These are phyloP conservation scores for Nesidiocoris tenuis DNA, from an alignment of 2,888 invertebrate genomes.

Conservation along the genomic window DNA sequence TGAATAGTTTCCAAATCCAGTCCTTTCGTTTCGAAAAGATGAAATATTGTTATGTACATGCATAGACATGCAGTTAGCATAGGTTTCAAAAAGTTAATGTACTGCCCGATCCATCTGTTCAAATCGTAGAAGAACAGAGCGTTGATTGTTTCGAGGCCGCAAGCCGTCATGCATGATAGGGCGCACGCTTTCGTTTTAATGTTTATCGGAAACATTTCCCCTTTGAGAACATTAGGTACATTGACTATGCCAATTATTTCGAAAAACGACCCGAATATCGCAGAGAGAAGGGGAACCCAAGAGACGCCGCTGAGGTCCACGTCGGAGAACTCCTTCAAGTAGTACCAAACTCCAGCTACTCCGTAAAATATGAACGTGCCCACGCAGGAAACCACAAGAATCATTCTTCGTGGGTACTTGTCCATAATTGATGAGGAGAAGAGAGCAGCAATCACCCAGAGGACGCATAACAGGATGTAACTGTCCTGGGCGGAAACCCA, in stretches of 20 bases:
- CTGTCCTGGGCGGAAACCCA: slow-evolving; percentile 43
- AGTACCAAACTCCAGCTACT: slow-evolving; percentile 55
- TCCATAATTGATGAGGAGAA: slow-evolving; percentile 45
- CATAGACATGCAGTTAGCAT: slow-evolving; percentile 61
- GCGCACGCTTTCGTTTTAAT: slow-evolving; percentile 64
- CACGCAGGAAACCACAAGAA: slow-evolving; percentile 45
- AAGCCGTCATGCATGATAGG: slow-evolving; percentile 60
- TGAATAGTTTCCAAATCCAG: slow-evolving; percentile 70
- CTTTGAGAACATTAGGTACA: slow-evolving; percentile 55
- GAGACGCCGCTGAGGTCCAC: slow-evolving; percentile 59
- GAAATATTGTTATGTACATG: slow-evolving; percentile 59
- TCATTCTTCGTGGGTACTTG: slow-evolving; percentile 45
- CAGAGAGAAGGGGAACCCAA: slow-evolving; percentile 63
- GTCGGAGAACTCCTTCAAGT: slow-evolving; percentile 60
- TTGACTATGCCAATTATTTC: slow-evolving; percentile 10
- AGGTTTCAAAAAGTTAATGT: slow-evolving; percentile 65
- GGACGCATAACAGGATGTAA: slow-evolving; percentile 45
- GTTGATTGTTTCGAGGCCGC: slow-evolving; percentile 59
- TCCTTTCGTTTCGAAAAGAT: slow-evolving; percentile 68
- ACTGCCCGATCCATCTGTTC: slow-evolving; percentile 55
- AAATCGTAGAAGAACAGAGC: slow-evolving; percentile 6
- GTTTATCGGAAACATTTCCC: slow-evolving; percentile 65
- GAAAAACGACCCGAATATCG: slow-evolving; percentile 57
- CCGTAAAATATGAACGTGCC: slow-evolving; percentile 11
- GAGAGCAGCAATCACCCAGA: slow-evolving; percentile 43